Percentiles rank a stretch among this genome's conserved stretches.
phyloP scores from a whole-genome alignment of 2,113 vertebrate genomes.

The Hemiprocne comata region DNA sequence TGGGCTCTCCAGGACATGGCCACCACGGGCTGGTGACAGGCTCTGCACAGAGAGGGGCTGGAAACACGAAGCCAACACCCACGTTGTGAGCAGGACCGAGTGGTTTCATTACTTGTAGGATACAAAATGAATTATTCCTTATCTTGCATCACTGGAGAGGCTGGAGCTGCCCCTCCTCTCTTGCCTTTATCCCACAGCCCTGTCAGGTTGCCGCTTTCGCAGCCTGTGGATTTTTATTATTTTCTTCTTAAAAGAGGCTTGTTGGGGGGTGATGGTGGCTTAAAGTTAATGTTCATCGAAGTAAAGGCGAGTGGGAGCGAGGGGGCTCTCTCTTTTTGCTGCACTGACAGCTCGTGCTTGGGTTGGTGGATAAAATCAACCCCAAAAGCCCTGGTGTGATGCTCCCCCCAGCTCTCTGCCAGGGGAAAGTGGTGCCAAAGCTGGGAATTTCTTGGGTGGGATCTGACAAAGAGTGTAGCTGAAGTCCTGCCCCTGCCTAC shows the following conservation, averaged over 20 bases:
- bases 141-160: not conserved
- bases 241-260: not conserved
- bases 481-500: not conserved
- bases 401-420: not conserved
- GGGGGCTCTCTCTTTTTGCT: not conserved
- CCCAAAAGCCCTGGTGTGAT: accelerated
- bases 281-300: not conserved
- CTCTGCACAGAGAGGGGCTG: not conserved
- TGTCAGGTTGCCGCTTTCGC: not conserved
- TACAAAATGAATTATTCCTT: not conserved
- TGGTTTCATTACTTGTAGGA: not conserved
- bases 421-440: not conserved
- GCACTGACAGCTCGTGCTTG: not conserved
- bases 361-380: not conserved
- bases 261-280: not conserved
- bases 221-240: not conserved
- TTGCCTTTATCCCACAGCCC: not conserved
- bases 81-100: not conserved
- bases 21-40: not conserved
- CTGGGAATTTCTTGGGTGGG: not conserved
- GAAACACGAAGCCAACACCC: accelerated
- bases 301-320: not conserved
- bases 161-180: not conserved
- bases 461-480: not conserved
- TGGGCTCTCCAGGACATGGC: not conserved